These are phyloP conservation scores for Lordiphosa fenestrarum DNA, from an alignment of 2,888 invertebrate species.

Conservation along the genomic window DNA sequence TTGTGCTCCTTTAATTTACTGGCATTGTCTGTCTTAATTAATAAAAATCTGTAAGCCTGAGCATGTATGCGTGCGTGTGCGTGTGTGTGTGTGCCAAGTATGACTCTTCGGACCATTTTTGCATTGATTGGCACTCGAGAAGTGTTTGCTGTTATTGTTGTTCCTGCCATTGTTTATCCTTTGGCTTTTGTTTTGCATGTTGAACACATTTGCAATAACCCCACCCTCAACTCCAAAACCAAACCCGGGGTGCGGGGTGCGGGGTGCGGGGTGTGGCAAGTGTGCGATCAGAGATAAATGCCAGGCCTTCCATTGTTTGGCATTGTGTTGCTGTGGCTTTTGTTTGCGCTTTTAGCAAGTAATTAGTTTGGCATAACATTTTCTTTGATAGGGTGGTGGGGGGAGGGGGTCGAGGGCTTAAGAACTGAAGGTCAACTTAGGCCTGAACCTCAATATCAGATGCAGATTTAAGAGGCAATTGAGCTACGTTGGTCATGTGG, in stretches of 20 bases:
- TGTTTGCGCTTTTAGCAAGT: slow-evolving; percentile 65
- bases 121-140: slow-evolving; percentile 59
- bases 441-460: no score
- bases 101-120: slow-evolving; percentile 31
- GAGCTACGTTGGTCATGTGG: no score
- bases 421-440: slow-evolving; percentile 5
- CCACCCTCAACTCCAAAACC: not conserved
- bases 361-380: slow-evolving; percentile 52
- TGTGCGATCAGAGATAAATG: slow-evolving; percentile 61
- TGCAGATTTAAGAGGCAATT: no score
- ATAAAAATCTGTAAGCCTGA: not conserved
- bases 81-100: slow-evolving; percentile 3
- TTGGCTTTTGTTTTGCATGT: slow-evolving; percentile 34
- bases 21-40: no score
- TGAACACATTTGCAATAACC: slow-evolving; percentile 1
- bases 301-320: slow-evolving; percentile 4
- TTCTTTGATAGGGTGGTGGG: not conserved
- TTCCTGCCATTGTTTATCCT: slow-evolving; percentile 38
- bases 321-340: slow-evolving; percentile 23
- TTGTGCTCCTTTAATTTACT: no score
- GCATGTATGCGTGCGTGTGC: slow-evolving; percentile 1
- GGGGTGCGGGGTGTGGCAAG: slow-evolving; percentile 34
- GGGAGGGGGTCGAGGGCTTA: not conserved
- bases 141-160: slow-evolving; percentile 22
- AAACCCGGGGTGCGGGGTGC: slow-evolving; percentile 25